phyloP scores from a whole-genome alignment of 1,140 invertebrate genomes.

The Pygmarrhopalites habei region DNA sequence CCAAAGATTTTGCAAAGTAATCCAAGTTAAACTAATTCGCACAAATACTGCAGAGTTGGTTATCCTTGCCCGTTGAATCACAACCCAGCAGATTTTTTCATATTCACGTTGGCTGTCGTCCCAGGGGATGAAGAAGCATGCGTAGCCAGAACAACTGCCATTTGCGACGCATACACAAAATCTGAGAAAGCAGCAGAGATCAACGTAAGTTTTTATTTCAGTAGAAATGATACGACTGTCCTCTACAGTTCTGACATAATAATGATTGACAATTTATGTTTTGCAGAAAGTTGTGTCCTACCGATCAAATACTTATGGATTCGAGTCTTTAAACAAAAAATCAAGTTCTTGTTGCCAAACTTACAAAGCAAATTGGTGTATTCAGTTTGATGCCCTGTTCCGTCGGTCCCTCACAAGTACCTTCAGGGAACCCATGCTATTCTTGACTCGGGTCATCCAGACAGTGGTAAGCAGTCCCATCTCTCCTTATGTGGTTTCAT shows the following conservation, averaged over 20 bases:
- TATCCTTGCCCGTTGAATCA: slow-evolving; percentile 1
- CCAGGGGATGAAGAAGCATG: slow-evolving; percentile 47
- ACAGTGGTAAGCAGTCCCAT: not conserved
- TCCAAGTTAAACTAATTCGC: no score
- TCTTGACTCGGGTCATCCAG: not conserved
- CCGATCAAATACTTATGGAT: not conserved
- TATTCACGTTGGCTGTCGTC: slow-evolving; percentile 48
- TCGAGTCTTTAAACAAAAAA: no score
- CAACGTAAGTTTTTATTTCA: not conserved
- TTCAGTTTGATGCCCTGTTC: not conserved
- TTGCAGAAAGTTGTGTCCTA: not conserved
- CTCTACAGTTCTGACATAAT: not conserved
- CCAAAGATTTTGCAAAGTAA: not conserved
- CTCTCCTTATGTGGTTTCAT: not conserved
- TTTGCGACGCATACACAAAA: slow-evolving; percentile 44
- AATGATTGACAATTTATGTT: not conserved
- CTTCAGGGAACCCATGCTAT: not conserved
- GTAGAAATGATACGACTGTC: not conserved
- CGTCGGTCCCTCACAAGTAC: not conserved
- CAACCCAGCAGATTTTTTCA: slow-evolving; percentile 22
- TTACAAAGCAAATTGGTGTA: not conserved
- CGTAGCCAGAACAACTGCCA: slow-evolving; percentile 37
- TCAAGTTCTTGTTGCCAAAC: not conserved
- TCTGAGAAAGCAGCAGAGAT: slow-evolving; percentile 60
- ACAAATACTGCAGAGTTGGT: slow-evolving; percentile 13